Evolutionary conservation across 2,888 invertebrate species (phyloP).

Genomic region (Eueremaeus valkanovi): DNA sequence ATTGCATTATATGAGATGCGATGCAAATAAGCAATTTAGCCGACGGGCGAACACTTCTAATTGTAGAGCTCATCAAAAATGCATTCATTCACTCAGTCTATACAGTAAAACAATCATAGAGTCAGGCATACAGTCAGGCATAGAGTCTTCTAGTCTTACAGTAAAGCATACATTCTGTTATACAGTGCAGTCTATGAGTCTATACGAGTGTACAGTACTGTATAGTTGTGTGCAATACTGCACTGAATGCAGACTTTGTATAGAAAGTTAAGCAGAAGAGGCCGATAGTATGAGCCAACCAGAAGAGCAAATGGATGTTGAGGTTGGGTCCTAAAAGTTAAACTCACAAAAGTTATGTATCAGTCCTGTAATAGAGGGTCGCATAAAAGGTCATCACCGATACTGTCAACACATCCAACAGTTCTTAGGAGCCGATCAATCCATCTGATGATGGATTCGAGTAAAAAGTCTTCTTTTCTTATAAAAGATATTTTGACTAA

Average conservation of each 20-base stretch:
- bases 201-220: too few species aligned
- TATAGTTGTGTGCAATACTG: background rate
- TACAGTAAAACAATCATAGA: background rate
- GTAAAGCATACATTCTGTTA: background rate
- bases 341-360: background rate
- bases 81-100: background rate
- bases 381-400: background rate
- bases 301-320: constrained; percentile 25
- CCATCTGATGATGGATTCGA: background rate
- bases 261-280: too few species aligned
- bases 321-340: constrained; percentile 1
- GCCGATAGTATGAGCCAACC: constrained; percentile 11
- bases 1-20: constrained; percentile 15
- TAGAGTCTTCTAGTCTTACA: background rate
- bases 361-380: background rate
- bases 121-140: background rate
- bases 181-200: too few species aligned
- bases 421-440: background rate
- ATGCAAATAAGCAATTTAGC: constrained; percentile 33
- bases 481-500: constrained; percentile 20
- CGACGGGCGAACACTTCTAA: constrained; percentile 14
- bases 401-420: background rate
- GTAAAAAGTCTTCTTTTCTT: constrained; percentile 29
- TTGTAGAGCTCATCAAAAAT: constrained; percentile 32
- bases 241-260: too few species aligned